Conservation (phyloP, 2,797 vertebrate species). For the Fratercula arctica region DNA sequence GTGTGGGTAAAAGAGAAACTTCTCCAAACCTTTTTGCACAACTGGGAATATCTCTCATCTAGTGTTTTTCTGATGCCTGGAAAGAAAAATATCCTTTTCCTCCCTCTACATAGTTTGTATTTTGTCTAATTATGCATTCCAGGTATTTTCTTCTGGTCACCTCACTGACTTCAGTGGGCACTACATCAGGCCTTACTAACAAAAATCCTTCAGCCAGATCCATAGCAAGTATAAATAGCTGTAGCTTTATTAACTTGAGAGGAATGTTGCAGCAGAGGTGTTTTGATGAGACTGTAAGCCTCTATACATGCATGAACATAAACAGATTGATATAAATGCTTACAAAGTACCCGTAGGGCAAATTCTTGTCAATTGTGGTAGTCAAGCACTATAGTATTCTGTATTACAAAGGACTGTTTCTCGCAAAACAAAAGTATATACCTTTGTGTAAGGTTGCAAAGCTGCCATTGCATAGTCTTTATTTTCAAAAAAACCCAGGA, state of each 20-base stretch:
- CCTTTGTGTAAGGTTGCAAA: background rate
- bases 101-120: background rate
- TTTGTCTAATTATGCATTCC: background rate
- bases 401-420: background rate
- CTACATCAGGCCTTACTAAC: background rate
- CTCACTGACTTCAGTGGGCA: background rate
- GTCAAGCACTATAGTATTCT: background rate
- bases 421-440: rapidly evolving
- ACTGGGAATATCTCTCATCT: background rate
- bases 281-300: background rate
- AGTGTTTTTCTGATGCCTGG: background rate
- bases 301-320: background rate
- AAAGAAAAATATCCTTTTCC: background rate
- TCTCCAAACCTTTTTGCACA: background rate
- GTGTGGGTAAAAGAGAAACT: background rate
- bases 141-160: background rate
- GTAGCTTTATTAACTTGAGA: background rate
- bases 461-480: background rate
- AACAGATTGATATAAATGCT: background rate
- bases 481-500: background rate
- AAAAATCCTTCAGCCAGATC: background rate
- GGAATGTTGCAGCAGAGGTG: background rate
- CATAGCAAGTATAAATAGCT: background rate
- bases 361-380: background rate
- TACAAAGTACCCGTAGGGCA: background rate